Evolutionary conservation across 2,113 vertebrate genomes (phyloP).

Genomic region (Lepisosteus oculatus): DNA sequence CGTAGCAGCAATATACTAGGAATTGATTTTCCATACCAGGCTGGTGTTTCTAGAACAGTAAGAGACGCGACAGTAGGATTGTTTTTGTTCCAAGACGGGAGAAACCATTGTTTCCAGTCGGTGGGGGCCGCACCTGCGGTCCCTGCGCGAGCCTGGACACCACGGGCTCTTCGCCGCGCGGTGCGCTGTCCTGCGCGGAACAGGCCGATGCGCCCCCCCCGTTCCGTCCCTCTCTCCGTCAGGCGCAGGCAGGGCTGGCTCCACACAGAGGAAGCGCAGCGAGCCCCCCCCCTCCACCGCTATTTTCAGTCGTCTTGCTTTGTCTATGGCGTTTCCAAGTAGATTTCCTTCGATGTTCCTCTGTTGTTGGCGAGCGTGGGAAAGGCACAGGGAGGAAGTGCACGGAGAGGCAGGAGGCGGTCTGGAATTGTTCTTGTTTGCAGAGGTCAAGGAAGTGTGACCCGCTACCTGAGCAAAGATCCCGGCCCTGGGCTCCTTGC

Average conservation of each 20-base stretch:
- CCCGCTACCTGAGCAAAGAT: slow-evolving; percentile 66
- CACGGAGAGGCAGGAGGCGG: slow-evolving; percentile 57
- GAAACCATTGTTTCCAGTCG: slow-evolving; percentile 24
- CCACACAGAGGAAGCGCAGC: slow-evolving; percentile 63
- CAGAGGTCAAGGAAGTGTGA: slow-evolving; percentile 68
- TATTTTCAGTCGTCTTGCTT: slow-evolving; percentile 46
- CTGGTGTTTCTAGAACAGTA: no score
- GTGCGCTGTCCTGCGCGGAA: slow-evolving; percentile 35
- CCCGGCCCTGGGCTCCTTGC: slow-evolving; percentile 36
- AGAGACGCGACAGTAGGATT: no score
- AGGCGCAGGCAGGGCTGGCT: slow-evolving; percentile 43
- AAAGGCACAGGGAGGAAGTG: slow-evolving; percentile 71
- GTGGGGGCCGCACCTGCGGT: slow-evolving; percentile 38
- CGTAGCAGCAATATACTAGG: no score
- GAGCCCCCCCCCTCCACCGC: slow-evolving; percentile 13
- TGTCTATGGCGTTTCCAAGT: slow-evolving; percentile 60
- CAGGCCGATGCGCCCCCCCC: slow-evolving; percentile 28
- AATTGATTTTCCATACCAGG: no score
- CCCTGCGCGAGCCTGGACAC: slow-evolving; percentile 25
- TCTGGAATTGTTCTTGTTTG: slow-evolving; percentile 70
- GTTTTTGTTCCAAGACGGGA: slow-evolving; percentile 8
- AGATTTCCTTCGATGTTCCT: slow-evolving; percentile 68
- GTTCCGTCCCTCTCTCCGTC: slow-evolving; percentile 53
- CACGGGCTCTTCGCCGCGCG: slow-evolving; percentile 48
- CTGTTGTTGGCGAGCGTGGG: slow-evolving; percentile 58